Conservation (phyloP, 2,888 invertebrate genomes). For the Drosophila mimetica region DNA sequence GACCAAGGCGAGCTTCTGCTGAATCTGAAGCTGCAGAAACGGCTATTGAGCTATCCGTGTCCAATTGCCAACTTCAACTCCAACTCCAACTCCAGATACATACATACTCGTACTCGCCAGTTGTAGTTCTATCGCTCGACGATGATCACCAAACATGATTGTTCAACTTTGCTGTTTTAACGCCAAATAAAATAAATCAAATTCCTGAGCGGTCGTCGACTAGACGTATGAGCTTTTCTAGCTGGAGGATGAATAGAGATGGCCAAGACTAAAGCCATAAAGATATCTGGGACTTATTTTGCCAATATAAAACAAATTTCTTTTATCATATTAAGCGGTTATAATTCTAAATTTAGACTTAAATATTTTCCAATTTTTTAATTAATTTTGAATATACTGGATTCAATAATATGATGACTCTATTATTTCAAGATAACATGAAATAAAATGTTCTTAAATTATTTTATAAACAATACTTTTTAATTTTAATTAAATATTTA, state of each 20-base stretch:
- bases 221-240: conserved; percentile 27
- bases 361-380: no score
- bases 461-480: no score
- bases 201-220: conserved; percentile 78
- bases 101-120: neutral
- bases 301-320: neutral
- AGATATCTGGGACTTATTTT: neutral
- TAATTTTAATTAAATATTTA: no score
- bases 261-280: neutral
- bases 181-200: conserved; percentile 81
- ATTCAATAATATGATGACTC: no score
- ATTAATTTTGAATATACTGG: no score
- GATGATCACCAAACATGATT: conserved; percentile 75
- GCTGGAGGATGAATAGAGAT: neutral
- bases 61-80: conserved; percentile 65
- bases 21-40: conserved; percentile 32
- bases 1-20: conserved; percentile 50
- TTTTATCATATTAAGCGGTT: neutral
- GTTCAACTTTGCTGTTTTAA: conserved; percentile 79
- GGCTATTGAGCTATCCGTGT: conserved; percentile 80
- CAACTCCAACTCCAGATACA: conserved; percentile 12
- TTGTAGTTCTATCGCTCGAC: conserved; percentile 50
- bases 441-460: no score
- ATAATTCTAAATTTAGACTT: no score
- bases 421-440: no score